Percentiles rank a stretch among this genome's conserved stretches.
Evolutionary conservation across 1,140 invertebrate species (phyloP).

Genomic region (Diorhabda sublineata): DNA sequence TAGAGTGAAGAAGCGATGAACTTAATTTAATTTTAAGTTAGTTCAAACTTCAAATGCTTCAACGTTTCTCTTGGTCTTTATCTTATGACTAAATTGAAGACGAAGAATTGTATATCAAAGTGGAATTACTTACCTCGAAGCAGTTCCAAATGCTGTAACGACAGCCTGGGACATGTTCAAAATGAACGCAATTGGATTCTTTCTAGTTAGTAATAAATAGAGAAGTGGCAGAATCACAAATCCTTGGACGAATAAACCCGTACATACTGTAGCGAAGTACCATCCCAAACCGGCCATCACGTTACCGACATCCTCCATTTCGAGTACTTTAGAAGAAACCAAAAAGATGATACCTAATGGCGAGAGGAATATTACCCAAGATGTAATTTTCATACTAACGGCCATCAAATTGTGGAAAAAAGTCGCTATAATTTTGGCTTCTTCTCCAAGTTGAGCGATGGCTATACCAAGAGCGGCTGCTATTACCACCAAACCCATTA

Average conservation of each 20-base stretch:
- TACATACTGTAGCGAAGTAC: slow-evolving; percentile 75
- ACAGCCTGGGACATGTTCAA: slow-evolving; percentile 70
- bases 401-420: slow-evolving; percentile 63
- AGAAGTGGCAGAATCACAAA: slow-evolving; percentile 68
- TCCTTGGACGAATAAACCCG: slow-evolving; percentile 76
- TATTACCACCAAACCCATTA: slow-evolving; percentile 68
- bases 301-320: slow-evolving; percentile 69
- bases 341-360: slow-evolving; percentile 80
- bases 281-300: slow-evolving; percentile 73
- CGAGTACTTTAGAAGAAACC: slow-evolving; percentile 73
- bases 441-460: slow-evolving; percentile 58
- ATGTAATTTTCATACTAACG: slow-evolving; percentile 70
- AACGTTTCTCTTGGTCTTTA: too few relatives aligned
- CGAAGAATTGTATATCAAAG: background rate
- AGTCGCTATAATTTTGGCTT: slow-evolving; percentile 58
- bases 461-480: slow-evolving; percentile 64
- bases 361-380: slow-evolving; percentile 72
- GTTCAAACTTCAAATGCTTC: too few relatives aligned
- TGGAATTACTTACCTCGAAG: slow-evolving; percentile 52
- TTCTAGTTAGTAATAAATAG: slow-evolving; percentile 62
- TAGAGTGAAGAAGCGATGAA: too few relatives aligned
- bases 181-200: slow-evolving; percentile 65
- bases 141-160: slow-evolving; percentile 74
- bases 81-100: too few relatives aligned
- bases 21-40: too few relatives aligned